Percentiles rank a stretch among this genome's conserved stretches.
These are phyloP conservation scores for Phainopepla nitens DNA, from an alignment of 2,113 vertebrate genomes.

Conservation along the genomic window DNA sequence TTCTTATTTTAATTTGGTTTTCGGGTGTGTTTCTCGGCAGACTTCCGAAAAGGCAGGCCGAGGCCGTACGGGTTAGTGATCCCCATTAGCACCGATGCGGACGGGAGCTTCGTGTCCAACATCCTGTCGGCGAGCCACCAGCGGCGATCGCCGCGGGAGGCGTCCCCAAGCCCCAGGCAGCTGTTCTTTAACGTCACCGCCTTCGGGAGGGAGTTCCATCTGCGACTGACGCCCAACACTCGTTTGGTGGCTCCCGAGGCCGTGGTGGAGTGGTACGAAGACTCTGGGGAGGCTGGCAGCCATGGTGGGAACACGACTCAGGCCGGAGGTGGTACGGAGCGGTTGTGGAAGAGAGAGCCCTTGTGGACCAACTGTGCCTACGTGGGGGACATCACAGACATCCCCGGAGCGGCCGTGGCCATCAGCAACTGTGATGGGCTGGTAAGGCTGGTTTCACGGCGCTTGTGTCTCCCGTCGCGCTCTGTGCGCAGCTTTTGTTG, in stretches of 20 bases:
- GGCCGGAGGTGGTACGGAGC: background rate
- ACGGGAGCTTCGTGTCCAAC: conserved; percentile 87
- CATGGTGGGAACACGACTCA: background rate
- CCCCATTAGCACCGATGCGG: conserved; percentile 85
- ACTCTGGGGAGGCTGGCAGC: conserved; percentile 24
- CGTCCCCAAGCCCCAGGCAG: conserved; percentile 14
- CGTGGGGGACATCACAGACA: conserved; percentile 88
- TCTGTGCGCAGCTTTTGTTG: background rate
- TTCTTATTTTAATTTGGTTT: background rate
- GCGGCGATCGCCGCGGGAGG: conserved; percentile 81
- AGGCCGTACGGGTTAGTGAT: conserved; percentile 87
- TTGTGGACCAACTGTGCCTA: conserved; percentile 90
- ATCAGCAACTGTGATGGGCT: conserved; percentile 98
- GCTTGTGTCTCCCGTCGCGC: background rate
- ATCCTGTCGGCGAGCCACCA: conserved; percentile 85
- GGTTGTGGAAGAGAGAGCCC: conserved; percentile 79
- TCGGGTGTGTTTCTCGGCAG: conserved; percentile 62
- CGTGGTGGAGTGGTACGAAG: conserved; percentile 88
- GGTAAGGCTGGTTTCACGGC: conserved; percentile 79
- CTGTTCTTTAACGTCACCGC: conserved; percentile 92
- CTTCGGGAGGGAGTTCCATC: conserved; percentile 92
- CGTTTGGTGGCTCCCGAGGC: conserved; percentile 85
- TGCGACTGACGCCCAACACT: conserved; percentile 83
- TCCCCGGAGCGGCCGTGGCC: conserved; percentile 89
- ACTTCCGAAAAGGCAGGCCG: conserved; percentile 61